phyloP scores from a whole-genome alignment of 2,113 vertebrate species.

The Callopanchax toddi region DNA sequence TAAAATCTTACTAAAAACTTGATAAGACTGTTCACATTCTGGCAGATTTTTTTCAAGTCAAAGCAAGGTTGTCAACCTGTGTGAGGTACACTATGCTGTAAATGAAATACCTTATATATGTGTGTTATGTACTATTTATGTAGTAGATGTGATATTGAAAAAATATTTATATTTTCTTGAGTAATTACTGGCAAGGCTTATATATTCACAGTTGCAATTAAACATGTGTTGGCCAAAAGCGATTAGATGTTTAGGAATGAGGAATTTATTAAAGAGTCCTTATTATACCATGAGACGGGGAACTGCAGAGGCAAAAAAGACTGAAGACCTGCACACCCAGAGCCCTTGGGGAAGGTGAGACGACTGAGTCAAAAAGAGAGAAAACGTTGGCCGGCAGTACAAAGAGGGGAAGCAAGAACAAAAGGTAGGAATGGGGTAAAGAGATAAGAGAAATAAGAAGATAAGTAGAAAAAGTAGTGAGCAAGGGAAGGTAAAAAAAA shows the following conservation, averaged over 20 bases:
- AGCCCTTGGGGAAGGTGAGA: constrained; percentile 38
- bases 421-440: constrained; percentile 13
- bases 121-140: too few relatives aligned
- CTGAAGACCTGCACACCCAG: constrained; percentile 44
- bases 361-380: constrained; percentile 48
- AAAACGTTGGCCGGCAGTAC: constrained; percentile 53
- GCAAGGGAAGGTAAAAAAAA: not conserved
- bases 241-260: constrained; percentile 44
- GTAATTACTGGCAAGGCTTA: constrained; percentile 15
- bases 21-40: too few relatives aligned
- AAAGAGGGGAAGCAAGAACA: constrained; percentile 43
- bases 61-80: too few relatives aligned
- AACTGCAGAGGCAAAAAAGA: constrained; percentile 47
- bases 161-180: too few relatives aligned
- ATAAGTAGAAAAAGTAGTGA: constrained; percentile 15
- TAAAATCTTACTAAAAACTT: too few relatives aligned
- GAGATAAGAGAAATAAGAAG: constrained; percentile 6
- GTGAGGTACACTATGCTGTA: too few relatives aligned
- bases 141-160: too few relatives aligned
- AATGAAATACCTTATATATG: too few relatives aligned
- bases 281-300: constrained; percentile 50
- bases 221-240: constrained; percentile 26
- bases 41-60: too few relatives aligned
- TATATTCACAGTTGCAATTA: constrained; percentile 23
- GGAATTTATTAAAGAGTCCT: constrained; percentile 53